Evolutionary conservation across 2,113 vertebrate species (phyloP).

Genomic region (Calypte anna): DNA sequence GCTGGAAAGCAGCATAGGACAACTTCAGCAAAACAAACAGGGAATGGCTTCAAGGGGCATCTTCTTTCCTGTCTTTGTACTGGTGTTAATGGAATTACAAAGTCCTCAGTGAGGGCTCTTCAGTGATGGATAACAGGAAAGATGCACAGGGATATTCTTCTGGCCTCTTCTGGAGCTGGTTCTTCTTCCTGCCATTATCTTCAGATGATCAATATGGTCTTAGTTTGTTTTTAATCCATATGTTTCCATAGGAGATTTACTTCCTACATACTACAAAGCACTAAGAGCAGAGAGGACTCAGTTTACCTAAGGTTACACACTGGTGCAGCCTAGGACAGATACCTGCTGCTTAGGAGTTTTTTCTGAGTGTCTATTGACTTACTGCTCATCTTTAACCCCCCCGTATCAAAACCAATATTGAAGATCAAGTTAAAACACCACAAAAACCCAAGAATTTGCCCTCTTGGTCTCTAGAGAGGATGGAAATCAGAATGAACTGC

Average conservation of each 20-base stretch:
- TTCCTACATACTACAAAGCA: not conserved
- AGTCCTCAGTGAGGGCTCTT: not conserved
- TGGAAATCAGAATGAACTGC: not conserved
- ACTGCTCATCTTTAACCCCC: not conserved
- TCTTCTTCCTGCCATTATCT: not conserved
- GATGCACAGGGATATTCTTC: accelerated
- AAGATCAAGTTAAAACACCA: not conserved
- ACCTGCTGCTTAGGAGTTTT: not conserved
- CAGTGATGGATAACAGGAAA: not conserved
- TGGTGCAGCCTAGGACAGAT: not conserved
- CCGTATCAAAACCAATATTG: not conserved
- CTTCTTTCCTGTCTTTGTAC: not conserved
- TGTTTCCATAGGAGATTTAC: not conserved
- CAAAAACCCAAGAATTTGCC: not conserved
- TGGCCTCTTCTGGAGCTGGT: not conserved
- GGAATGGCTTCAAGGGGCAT: not conserved
- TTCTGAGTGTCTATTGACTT: not conserved
- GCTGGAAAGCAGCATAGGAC: not conserved
- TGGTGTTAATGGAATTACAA: not conserved
- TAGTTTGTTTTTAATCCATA: not conserved
- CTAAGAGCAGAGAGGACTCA: not conserved
- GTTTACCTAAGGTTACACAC: not conserved
- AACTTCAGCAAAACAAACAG: not conserved
- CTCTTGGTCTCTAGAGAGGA: not conserved
- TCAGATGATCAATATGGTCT: not conserved